Evolutionary conservation across 2,113 vertebrate genomes (phyloP), one percentile per base, ranked within the genome.

Genomic region (Cricetomys ansorgei): DNA sequence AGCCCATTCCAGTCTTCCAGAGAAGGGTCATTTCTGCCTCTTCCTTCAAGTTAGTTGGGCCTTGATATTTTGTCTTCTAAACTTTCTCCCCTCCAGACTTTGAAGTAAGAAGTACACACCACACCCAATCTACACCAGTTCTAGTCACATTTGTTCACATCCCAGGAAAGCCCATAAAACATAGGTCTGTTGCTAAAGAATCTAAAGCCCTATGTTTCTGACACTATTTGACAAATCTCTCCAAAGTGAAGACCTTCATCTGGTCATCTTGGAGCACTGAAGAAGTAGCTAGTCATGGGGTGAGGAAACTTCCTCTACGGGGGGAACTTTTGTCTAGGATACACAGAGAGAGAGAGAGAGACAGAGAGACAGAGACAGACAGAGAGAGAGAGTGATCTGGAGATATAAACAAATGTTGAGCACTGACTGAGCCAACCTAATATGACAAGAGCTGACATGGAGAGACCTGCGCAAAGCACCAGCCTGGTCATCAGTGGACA

Each of bases 21-120:
- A 57, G 25, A 86, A 86, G 31, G 45, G 29, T 19, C n/a, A 23
- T 53, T 53, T 55, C 40, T 48, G 50, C n/a, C 43, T 89, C 59
- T 64, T 70, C n/a, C 45, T 95, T 91, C 40, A 21, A 34, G 57
- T 57, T 50, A 85, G 34, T 53, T 57, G 3, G 69, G 37, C 87
- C 53, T 73, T 95, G 77, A 40, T 55, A 6, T 88, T 91, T 91
- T 76, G 55, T 59, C n/a, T 48, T 93, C 94, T 59, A 59, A 17
- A 34, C 40, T 27, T 4, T 50, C 40, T 79, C 89, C 25, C 9
- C 12, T 88, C 37, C 7, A 43, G 69, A 88, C 37, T 88, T 76
- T 86, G 90, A 75, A 88, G 83, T 16, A 73, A 53, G 53, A 76
- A 55, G 45, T 21, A 40, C 65, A 43, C 3, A 5, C 13, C 21